Evolutionary conservation across 1,140 invertebrate species (phyloP), one percentile per base, ranked within the genome.

Genomic region (Bursaphelenchus mucronatus): DNA sequence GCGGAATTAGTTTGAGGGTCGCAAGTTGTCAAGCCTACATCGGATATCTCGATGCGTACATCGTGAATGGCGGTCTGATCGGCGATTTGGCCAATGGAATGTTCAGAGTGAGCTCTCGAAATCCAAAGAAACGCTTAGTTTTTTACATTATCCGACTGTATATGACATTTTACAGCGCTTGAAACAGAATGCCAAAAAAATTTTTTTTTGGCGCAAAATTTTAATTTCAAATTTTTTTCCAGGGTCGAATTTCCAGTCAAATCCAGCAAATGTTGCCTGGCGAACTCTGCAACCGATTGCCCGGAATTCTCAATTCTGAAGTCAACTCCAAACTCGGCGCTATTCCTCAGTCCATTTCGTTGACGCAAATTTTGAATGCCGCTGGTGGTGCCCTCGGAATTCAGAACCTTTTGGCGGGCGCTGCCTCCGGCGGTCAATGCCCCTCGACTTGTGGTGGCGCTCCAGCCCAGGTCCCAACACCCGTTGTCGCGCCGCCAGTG

Each of bases 31-130:
- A 69, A 47, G 70, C 67, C 8, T 51, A 50, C 13, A 51, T 80
- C 41, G 79, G 75, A 10, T 80, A 80, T 63, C 61, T 78, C 10
- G 79, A 80, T 64, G 79, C 73, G 11, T 81, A 72, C 63, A 81
- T 80, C 55, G 66, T 79, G 57, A 80, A 80, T 58, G 78, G 79
- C 40, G 78, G 78, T 39, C 63, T 80, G 15, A 63, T 80, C 47
- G 78, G 78, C 39, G 77, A 81, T 52, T 76, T 80, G 61, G 75
- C 76, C 17, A 80, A 80, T 66, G 75, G 68, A 45, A 73, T 77
- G 45, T 80, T 80, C 66, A 58, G 76, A 58, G 76, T 76, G 17
- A 69, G 54, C 63, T 10, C 11, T 11, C 49, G 30, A 30, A 30
- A 30, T 5, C 30, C 1, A 49, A 49, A n/a, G 19, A 49, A 49